Evolutionary conservation across 2,888 invertebrate genomes (phyloP).

Genomic region (Clepsis dumicolana): DNA sequence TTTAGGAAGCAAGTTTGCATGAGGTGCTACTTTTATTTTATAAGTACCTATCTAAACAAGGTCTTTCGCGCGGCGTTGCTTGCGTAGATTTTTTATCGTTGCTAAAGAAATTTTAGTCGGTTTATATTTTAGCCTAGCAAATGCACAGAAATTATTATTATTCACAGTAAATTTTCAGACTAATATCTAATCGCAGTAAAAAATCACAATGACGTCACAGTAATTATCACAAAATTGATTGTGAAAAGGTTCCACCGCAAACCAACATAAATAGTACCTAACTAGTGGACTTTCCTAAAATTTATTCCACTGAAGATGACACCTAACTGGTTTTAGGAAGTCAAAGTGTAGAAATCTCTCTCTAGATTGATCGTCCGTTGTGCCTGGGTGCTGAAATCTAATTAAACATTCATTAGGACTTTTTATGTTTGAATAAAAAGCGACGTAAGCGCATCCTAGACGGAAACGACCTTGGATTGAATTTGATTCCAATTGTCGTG

Average conservation of each 20-base stretch:
- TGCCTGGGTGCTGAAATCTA: slow-evolving; percentile 4
- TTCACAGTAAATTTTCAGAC: too few species aligned
- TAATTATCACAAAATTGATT: not conserved
- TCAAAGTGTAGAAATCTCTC: not conserved
- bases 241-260: too few species aligned
- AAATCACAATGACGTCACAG: too few species aligned
- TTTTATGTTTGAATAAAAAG: slow-evolving; percentile 10
- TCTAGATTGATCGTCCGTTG: not conserved
- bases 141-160: too few species aligned
- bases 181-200: too few species aligned
- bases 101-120: too few species aligned
- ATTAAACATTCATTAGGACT: slow-evolving; percentile 25
- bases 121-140: too few species aligned
- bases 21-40: not conserved
- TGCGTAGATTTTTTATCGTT: too few species aligned
- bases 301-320: not conserved
- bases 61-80: too few species aligned
- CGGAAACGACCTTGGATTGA: not conserved
- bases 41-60: too few species aligned
- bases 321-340: not conserved
- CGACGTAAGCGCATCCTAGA: slow-evolving; percentile 4
- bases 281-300: too few species aligned
- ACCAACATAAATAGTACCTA: too few species aligned
- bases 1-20: not conserved
- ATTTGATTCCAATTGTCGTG: not conserved